Evolutionary conservation across 2,888 invertebrate genomes (phyloP), one percentile per base, ranked within the genome.

Genomic region (Esperia sulphurella): DNA sequence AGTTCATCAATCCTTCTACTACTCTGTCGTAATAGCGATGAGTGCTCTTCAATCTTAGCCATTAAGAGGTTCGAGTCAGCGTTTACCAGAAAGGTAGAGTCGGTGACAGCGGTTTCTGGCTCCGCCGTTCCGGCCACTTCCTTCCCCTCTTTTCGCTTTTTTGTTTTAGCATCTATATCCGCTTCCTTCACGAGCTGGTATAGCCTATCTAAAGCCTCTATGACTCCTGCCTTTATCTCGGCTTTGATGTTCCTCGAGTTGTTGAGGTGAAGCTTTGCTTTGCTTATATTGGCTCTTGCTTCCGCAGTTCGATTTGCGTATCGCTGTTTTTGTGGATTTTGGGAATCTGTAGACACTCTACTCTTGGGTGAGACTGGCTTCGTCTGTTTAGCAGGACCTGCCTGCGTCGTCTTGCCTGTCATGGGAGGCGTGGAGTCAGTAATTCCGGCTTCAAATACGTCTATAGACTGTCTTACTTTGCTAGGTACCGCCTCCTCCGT

Each of bases 161-260:
- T 8, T 8, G 5, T 30, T 30, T 30, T 8, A 5, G 5, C 10
- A 31, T 10, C 8, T 10, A 8, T 8, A 3, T 46, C 52, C 1
- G 44, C 41, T 29, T 52, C 49, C 33, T 52, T 52, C 9, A 52
- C 42, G 1, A 52, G 42, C 14, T 52, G 30, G 12, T 45, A 49
- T 1, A 52, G 41, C 5, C 52, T 9, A 0, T 52, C 52, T 6
- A 49, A 3, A 0, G 42, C 45, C 1, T 41, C 1, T 0, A 14
- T 14, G 2, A 52, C 43, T 1, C 12, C 43, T 0, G n/a, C n/a
- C 14, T 47, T 49, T 12, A 52, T 49, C 0, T 45, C 49, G 0
- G 41, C 40, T 13, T 29, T 52, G 0, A 47, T 0, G 30, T 49
- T 52, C n/a, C 47, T 29, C 0, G 45, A 28, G 8, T 21, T 39